These are phyloP conservation scores for Paramuricea clavata DNA, from an alignment of 92 coral and sea anemone genomes.

Conservation along the genomic window DNA sequence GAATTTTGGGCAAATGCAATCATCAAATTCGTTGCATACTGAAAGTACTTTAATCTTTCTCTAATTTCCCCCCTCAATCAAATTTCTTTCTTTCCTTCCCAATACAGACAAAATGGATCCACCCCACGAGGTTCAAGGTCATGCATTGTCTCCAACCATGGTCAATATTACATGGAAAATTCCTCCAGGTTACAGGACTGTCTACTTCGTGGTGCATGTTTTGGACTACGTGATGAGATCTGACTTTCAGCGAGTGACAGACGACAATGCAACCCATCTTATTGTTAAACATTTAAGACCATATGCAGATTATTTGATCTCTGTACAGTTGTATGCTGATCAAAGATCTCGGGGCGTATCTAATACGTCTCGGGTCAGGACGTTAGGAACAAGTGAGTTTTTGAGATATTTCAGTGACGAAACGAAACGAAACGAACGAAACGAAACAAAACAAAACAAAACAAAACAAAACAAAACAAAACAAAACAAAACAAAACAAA, in stretches of 20 bases:
- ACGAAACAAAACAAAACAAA: too few species aligned
- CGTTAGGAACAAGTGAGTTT: conserved; percentile 65
- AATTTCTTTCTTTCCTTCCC: background rate
- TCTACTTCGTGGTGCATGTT: conserved; percentile 63
- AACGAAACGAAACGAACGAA: too few species aligned
- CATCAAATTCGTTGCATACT: too few species aligned
- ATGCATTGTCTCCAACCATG: conserved; percentile 63
- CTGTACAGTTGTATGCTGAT: conserved; percentile 48
- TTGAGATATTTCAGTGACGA: background rate
- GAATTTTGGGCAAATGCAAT: too few species aligned
- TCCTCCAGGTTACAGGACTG: conserved; percentile 41
- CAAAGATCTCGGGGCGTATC: conserved; percentile 51
- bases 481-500: too few species aligned
- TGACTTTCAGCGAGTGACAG: conserved; percentile 14
- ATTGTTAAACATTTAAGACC: conserved; percentile 46
- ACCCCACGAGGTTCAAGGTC: conserved; percentile 68
- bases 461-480: too few species aligned
- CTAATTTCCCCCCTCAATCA: background rate
- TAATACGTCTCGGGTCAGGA: conserved; percentile 49
- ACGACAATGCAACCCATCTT: conserved; percentile 12
- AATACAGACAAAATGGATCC: conserved; percentile 53
- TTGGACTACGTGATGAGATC: conserved; percentile 1
- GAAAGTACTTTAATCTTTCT: too few species aligned
- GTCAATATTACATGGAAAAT: conserved; percentile 74
- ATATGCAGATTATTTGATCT: conserved; percentile 73